These are phyloP conservation scores for Melinaea menophilus DNA, from an alignment of 2,888 invertebrate genomes.

Conservation along the genomic window DNA sequence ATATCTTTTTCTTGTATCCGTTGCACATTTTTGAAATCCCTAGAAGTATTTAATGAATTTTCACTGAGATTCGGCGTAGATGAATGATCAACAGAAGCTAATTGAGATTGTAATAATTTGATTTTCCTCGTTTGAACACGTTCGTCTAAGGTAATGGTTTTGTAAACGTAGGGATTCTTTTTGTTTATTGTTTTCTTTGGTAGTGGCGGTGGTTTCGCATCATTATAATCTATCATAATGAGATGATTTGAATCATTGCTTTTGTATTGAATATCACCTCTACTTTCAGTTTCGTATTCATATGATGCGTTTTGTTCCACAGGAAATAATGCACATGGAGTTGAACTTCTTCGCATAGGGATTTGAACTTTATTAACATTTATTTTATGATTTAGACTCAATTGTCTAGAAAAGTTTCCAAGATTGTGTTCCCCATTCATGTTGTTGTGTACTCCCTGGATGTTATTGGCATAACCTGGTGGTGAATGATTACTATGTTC, in stretches of 20 bases:
- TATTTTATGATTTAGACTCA: slow-evolving; percentile 69
- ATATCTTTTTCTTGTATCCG: slow-evolving; percentile 58
- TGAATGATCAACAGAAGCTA: slow-evolving; percentile 57
- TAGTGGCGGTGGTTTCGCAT: slow-evolving; percentile 67
- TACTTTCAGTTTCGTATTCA: slow-evolving; percentile 57
- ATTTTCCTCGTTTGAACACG: slow-evolving; percentile 73
- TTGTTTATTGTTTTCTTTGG: slow-evolving; percentile 69
- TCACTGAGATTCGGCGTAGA: slow-evolving; percentile 53
- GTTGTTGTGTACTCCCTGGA: slow-evolving; percentile 52
- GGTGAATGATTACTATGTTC: slow-evolving; percentile 76
- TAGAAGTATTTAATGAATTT: slow-evolving; percentile 49
- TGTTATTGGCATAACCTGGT: slow-evolving; percentile 71
- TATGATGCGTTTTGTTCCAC: slow-evolving; percentile 56
- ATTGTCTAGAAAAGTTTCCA: slow-evolving; percentile 63
- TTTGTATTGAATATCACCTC: slow-evolving; percentile 42
- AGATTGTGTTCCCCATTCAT: slow-evolving; percentile 52
- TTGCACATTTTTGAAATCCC: slow-evolving; percentile 46
- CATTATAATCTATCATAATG: slow-evolving; percentile 50
- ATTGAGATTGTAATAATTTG: slow-evolving; percentile 69
- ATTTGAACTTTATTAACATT: slow-evolving; percentile 64
- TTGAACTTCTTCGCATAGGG: slow-evolving; percentile 67
- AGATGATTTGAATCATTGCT: slow-evolving; percentile 33
- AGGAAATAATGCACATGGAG: slow-evolving; percentile 70
- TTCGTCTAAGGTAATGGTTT: slow-evolving; percentile 72
- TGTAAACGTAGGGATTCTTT: slow-evolving; percentile 65